Evolutionary conservation across 2,113 vertebrate species (phyloP).

Genomic region (Nycticorax nycticorax): DNA sequence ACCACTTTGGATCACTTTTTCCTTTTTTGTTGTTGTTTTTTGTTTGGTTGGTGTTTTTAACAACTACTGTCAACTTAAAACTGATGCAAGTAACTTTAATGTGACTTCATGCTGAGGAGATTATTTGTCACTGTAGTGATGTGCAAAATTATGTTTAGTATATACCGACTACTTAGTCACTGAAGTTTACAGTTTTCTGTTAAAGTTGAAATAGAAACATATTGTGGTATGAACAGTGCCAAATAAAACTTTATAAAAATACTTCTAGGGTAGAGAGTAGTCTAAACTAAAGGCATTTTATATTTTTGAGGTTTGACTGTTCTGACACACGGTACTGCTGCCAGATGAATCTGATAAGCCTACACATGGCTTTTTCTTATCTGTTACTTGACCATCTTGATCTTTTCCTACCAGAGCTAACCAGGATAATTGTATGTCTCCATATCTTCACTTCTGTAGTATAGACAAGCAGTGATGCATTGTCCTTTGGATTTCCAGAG

Average conservation of each 20-base stretch:
- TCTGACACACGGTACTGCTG: neutral
- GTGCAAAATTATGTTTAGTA: neutral
- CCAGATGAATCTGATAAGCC: neutral
- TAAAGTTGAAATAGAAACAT: neutral
- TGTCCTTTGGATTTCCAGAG: neutral
- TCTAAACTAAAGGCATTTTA: neutral
- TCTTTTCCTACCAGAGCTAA: neutral
- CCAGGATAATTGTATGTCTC: neutral
- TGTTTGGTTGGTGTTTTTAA: neutral
- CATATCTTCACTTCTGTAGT: neutral
- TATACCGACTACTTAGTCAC: neutral
- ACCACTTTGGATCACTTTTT: neutral
- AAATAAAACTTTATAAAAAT: neutral
- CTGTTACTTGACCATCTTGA: neutral
- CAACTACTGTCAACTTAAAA: neutral
- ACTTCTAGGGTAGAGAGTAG: neutral
- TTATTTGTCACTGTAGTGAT: neutral
- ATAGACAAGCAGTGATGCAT: too few relatives aligned
- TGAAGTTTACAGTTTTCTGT: neutral
- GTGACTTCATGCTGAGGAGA: neutral
- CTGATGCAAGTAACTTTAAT: neutral
- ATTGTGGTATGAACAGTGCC: neutral
- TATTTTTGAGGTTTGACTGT: neutral
- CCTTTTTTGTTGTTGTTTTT: rapidly evolving
- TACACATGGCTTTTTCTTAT: neutral